Base-by-base conservation (phyloP, 2,113 vertebrate species). In the Pao palembangensis region DNA sequence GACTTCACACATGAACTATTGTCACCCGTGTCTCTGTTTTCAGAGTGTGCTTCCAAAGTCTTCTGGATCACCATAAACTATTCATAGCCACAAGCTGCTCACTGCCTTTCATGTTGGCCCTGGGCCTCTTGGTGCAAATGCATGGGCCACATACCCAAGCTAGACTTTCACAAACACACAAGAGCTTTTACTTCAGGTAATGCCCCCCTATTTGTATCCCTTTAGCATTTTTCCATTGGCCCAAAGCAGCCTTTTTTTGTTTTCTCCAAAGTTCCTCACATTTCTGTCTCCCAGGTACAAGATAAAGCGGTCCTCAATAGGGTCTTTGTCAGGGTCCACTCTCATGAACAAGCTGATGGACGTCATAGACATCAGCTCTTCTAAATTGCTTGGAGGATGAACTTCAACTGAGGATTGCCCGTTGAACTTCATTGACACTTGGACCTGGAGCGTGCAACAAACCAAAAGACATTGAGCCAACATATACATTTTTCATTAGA, bases 351-450 rank as follows among this genome's bases (percentile, higher is more conserved):
- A 78, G 69, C 93, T 96, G 78, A 98, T 94, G 64, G 97, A 95
- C 0, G 95, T 96, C 83, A 95, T 93, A 16, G 94, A 89, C 78
- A 95, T 96, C 64, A 99, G 82, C 48, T 98, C 94, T 17, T 96
- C 94, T 62, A 94, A 31, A 1, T 88, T 93, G 56, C 90, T 79
- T 80, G 92, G 95, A 41, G 94, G 91, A 63, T 94, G 91, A 55
- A 99, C 90, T 85, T 98, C 92, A 20, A 98, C 94, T 1, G 93
- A 91, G 1, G 96, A 96, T 64, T 93, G 91, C 8, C 97, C 95
- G 44, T 93, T 92, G 79, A 99, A 99, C 87, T 91, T 95, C 95
- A 99, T 97, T 19, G 97, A 99, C 47, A 98, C 95, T 85, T 98
- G 97, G 72, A 97, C 92, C 97, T 99, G 79, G 23, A 17, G 16